These are phyloP conservation scores for Cyanoliseus patagonus DNA, from an alignment of 2,113 vertebrate genomes.

Conservation along the genomic window DNA sequence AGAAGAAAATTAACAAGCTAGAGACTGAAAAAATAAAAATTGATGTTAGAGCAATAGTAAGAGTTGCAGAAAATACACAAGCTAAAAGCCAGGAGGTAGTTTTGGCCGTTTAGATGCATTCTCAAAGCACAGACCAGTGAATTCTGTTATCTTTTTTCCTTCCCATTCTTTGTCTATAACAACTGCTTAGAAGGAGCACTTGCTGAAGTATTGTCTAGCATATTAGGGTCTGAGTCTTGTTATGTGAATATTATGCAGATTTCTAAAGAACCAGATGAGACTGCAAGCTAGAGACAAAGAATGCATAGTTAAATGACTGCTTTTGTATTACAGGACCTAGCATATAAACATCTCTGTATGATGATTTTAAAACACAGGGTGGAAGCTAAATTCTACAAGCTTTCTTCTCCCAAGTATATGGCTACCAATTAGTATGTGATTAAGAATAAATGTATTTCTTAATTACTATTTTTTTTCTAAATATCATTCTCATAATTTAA, in stretches of 20 bases:
- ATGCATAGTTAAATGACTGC: neutral
- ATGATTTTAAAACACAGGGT: neutral
- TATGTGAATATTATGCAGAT: constrained; percentile 32
- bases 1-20: neutral
- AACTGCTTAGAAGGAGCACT: neutral
- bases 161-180: neutral
- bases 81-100: neutral
- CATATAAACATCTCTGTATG: neutral
- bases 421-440: neutral
- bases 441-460: neutral
- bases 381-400: neutral
- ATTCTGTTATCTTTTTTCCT: neutral
- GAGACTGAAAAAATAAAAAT: neutral
- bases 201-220: neutral
- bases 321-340: neutral
- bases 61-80: neutral
- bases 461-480: neutral
- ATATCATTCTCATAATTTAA: neutral
- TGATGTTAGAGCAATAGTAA: neutral
- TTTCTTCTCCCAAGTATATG: neutral
- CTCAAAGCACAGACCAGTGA: neutral
- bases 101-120: neutral
- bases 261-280: neutral
- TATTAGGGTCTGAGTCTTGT: neutral
- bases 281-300: neutral